phyloP scores from a whole-genome alignment of 2,797 vertebrate species.

The Sibirionetta formosa region DNA sequence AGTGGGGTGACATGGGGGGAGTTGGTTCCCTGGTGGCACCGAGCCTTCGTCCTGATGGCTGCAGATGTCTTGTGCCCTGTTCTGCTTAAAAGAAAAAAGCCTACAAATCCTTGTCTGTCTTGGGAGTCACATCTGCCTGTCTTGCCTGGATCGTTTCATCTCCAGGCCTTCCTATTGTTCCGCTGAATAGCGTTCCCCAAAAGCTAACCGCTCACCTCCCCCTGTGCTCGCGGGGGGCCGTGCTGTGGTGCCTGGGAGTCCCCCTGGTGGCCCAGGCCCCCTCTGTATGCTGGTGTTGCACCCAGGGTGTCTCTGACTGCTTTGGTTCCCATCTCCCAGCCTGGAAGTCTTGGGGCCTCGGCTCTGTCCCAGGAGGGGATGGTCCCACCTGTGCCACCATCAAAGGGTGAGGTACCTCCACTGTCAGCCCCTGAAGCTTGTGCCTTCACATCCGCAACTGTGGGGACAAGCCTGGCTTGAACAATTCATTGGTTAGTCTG shows the following conservation, averaged over 20 bases:
- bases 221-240: too few species aligned
- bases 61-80: background rate
- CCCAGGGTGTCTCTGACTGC: background rate
- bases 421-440: background rate
- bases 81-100: background rate
- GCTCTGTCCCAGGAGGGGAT: background rate
- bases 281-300: accelerated
- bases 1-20: background rate
- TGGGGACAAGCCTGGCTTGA: background rate
- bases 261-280: background rate
- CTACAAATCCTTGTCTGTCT: background rate
- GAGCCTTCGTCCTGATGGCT: background rate
- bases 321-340: background rate
- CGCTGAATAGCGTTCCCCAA: background rate
- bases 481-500: constrained; percentile 25
- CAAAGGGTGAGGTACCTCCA: background rate
- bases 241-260: background rate
- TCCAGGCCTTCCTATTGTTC: background rate
- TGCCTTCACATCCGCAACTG: background rate
- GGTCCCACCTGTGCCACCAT: background rate
- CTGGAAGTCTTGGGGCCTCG: background rate
- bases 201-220: accelerated
- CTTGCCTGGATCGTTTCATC: background rate
- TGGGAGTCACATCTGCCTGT: background rate
- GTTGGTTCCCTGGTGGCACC: background rate